Base-by-base conservation (phyloP, 2,888 invertebrate genomes). In the Gari tellinella region DNA sequence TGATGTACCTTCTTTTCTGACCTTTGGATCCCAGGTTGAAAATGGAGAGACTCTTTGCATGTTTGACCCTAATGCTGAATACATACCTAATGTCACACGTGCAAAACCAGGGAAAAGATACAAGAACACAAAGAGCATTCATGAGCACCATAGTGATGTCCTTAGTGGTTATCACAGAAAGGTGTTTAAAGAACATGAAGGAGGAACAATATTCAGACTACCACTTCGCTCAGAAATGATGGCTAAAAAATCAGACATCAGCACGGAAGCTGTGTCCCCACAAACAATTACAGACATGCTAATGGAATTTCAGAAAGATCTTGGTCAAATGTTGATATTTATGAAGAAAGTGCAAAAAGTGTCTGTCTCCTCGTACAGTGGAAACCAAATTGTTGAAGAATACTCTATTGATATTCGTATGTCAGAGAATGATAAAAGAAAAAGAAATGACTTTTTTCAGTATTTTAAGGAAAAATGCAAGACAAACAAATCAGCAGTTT, bases 31-130 rank as follows among this genome's bases (percentile, higher is more conserved):
- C 0, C 66, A 75, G 31, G 62, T 72, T 23, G 78, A 81, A 52
- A 69, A 52, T 40, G 83, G 84, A 8, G 85, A 89, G 69, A 84
- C 81, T 10, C 55, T 90, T 12, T 89, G 89, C 66, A 60, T 89
- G 12, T 85, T 90, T 72, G 90, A 90, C 72, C 90, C 90, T 2
- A 80, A 88, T 56, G 85, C 84, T 37, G 77, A 74, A 45, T 86
- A 83, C 65, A 69, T 89, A 5, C 87, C 86, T 2, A 23, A 17
- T n/a, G 72, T 77, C 15, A 60, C 49, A 1, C 40, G n/a, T 17
- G 57, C 62, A 43, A 61, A 53, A 31, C 82, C 82, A 17, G 83
- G 83, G 23, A 72, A 64, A 21, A 58, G 72, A 45, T 68, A 52
- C 46, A 43, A 66, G 15, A 65, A 86, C 40, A 17, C 76, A 10